Evolutionary conservation across 2,797 vertebrate genomes (phyloP), one percentile per base, ranked within the genome.

Genomic region (Dendrocincla fuliginosa): DNA sequence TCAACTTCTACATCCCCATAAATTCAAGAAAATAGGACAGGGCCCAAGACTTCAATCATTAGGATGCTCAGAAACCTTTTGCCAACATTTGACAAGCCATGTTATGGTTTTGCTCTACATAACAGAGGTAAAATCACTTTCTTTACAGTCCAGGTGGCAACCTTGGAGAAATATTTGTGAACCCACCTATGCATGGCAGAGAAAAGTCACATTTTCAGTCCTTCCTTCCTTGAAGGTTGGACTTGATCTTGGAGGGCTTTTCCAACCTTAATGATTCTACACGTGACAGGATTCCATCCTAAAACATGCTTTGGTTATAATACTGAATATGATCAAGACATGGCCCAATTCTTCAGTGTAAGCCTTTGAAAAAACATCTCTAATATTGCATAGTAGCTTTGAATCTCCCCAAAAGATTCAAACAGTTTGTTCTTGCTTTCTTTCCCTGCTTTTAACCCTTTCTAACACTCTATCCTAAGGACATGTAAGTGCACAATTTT

Each of bases 151-250:
- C 27, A 42, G 27, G 35, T 57, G 20, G 42, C 4, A 61, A 59
- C 9, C 16, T 30, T n/a, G 25, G 42, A 61, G 13, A 23, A 53
- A 6, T 7, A 24, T 27, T 30, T 57, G 46, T 53, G 61, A 84
- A 44, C 5, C 2, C 28, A 33, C 2, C 42, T 10, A 20, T 0
- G 1, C 33, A 25, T 1, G 27, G 8, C 30, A 78, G 25, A 59
- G 16, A 27, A 46, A 84, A 8, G 44, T 46, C 5, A 1, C n/a
- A 35, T 9, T 39, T 46, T 27, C 33, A 76, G 12, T 9, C 30
- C 20, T 90, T 75, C 14, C 28, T 80, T 83, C 24, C 27, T 17
- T 41, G 25, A 41, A 33, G 20, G 8, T 46, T 35, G 33, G 80
- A 33, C 15, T 71, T 44, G 24, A 18, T 52, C 44, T 46, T 57